phyloP scores from a whole-genome alignment of 2,888 invertebrate genomes.

The Aethes cnicana region DNA sequence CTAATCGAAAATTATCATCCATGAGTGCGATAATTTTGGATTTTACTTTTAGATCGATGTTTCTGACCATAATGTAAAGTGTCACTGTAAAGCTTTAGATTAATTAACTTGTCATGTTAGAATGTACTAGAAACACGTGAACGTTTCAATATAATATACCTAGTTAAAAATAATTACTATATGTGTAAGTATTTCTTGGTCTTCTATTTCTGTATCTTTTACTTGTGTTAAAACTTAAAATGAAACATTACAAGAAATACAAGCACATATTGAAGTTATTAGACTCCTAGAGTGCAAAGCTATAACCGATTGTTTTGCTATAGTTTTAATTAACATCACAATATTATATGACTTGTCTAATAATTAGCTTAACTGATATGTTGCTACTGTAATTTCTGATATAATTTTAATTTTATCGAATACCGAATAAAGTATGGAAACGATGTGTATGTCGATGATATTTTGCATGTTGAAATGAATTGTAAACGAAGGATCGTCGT shows the following conservation, averaged over 20 bases:
- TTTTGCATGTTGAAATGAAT: slow-evolving; percentile 63
- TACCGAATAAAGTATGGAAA: slow-evolving; percentile 37
- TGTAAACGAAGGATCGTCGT: slow-evolving; percentile 78
- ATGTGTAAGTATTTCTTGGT: slow-evolving; percentile 48
- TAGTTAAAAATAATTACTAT: slow-evolving; percentile 49
- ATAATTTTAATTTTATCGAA: slow-evolving; percentile 58
- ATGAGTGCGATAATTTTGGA: slow-evolving; percentile 60
- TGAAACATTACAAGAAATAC: slow-evolving; percentile 29
- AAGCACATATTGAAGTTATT: slow-evolving; percentile 42
- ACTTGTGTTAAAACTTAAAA: too few species aligned
- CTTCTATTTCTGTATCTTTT: too few species aligned
- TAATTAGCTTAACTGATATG: slow-evolving; percentile 71
- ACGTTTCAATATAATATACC: slow-evolving; percentile 57
- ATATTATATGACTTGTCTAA: slow-evolving; percentile 62
- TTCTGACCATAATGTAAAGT: slow-evolving; percentile 73
- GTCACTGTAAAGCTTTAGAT: slow-evolving; percentile 78
- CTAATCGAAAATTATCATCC: slow-evolving; percentile 58
- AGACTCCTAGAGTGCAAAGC: slow-evolving; percentile 77
- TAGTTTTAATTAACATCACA: slow-evolving; percentile 75
- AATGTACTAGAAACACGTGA: slow-evolving; percentile 68
- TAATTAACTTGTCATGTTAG: slow-evolving; percentile 77
- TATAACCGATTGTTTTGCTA: slow-evolving; percentile 78
- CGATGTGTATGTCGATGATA: slow-evolving; percentile 57
- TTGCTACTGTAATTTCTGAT: slow-evolving; percentile 68
- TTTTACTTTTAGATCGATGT: slow-evolving; percentile 68